Base-by-base conservation (phyloP, 2,888 invertebrate genomes). In the Baronia brevicornis region DNA sequence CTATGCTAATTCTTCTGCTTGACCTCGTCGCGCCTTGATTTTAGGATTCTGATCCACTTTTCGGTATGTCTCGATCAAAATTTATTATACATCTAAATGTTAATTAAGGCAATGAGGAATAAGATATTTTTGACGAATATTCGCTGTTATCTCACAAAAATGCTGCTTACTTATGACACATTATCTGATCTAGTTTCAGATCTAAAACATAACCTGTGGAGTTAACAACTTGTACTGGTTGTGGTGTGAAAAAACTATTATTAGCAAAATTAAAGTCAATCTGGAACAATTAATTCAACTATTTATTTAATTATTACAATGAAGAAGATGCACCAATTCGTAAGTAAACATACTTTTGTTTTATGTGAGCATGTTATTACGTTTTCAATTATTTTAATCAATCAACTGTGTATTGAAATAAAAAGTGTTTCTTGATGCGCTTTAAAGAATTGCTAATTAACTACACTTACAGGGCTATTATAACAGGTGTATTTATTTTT, bases 81-180 rank as follows among this genome's bases (percentile, higher is more conserved):
- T 79, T 77, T 75, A 75, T 79, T 64, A 60, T 57, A 54, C 49
- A 62, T 73, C 56, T 72, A 78, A 77, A 80, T 78, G 75, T 66
- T 70, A 80, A 79, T 77, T 48, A 66, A 68, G 67, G 71, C 69
- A 74, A 65, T 67, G 61, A 62, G 65, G 62, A 68, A 64, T 66
- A 51, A 54, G 56, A 60, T 56, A 58, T 54, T 42, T 63, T 64
- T 65, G 63, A 67, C 53, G 51, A 60, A 58, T 64, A 60, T 66
- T 58, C 53, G 60, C 50, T 60, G 52, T 60, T 66, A 61, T 62
- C 60, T 46, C 46, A 55, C 43, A 44, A 57, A 58, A 56, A 54
- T 51, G 51, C 42, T 47, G 53, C 53, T 62, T 46, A 58, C 61
- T 54, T 63, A 61, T 66, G 60, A 58, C 55, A 64, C 45, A 53